Evolutionary conservation across 1,140 invertebrate genomes (phyloP).

Genomic region (Drosophila willistoni): DNA sequence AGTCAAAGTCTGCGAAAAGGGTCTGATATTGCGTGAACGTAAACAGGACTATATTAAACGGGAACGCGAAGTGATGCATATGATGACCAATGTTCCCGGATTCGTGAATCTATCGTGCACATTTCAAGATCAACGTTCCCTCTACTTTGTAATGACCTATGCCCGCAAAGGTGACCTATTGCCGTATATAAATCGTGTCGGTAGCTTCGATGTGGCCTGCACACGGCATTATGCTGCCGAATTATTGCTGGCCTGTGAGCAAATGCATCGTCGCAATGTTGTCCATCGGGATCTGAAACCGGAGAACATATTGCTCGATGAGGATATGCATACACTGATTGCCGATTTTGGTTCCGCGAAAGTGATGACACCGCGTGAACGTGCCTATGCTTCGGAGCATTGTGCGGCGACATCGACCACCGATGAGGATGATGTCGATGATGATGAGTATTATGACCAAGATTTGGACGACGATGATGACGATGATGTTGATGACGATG

Average conservation of each 20-base stretch:
- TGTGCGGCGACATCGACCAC: conserved; percentile 47
- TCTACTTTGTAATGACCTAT: conserved; percentile 98
- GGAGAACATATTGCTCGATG: conserved; percentile 94
- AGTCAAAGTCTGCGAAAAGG: conserved; percentile 98
- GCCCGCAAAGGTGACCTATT: conserved; percentile 97
- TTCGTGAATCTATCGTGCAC: conserved; percentile 98
- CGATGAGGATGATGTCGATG: conserved; percentile 68
- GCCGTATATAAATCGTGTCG: conserved; percentile 95
- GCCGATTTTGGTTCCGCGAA: conserved; percentile 99
- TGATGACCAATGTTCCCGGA: conserved; percentile 86
- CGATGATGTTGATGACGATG: conserved; percentile 50
- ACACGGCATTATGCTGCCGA: conserved; percentile 97
- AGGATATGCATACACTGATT: conserved; percentile 98
- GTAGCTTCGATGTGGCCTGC: conserved; percentile 94
- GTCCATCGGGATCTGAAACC: conserved; percentile 97
- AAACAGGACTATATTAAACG: conserved; percentile 96
- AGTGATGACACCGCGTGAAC: conserved; percentile 86
- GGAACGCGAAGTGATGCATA: conserved; percentile 82
- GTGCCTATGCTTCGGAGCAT: conserved; percentile 63
- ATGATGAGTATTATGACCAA: conserved; percentile 56
- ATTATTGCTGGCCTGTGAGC: conserved; percentile 95
- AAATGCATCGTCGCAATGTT: conserved; percentile 94
- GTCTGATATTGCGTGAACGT: conserved; percentile 94
- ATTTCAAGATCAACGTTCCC: conserved; percentile 96
- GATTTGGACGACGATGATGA: conserved; percentile 43